A percentile compares a stretch with the other conserved stretches of the same genome.
phyloP scores from a whole-genome alignment of 2,888 invertebrate genomes.

The Melieria crassipennis region DNA sequence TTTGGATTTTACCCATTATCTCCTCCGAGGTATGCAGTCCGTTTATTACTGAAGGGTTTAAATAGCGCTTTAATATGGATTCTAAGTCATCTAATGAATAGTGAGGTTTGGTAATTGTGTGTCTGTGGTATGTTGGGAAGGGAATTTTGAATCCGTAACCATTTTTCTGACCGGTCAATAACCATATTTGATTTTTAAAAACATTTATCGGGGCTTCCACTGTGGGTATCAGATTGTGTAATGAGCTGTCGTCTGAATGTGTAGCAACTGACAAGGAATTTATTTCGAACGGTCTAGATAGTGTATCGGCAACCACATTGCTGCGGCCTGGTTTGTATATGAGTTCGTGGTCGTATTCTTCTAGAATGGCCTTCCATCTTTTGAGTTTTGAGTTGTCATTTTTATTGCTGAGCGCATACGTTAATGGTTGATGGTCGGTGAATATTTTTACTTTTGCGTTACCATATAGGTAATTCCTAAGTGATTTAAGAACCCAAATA shows the following conservation, averaged over 20 bases:
- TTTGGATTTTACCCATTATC: slow-evolving; percentile 11
- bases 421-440: too few relatives aligned
- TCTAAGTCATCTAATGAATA: background rate
- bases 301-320: too few relatives aligned
- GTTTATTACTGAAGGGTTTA: background rate
- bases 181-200: slow-evolving; percentile 3
- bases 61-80: background rate
- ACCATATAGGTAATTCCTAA: rapidly evolving
- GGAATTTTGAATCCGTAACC: background rate
- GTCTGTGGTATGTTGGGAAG: too few relatives aligned
- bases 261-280: rapidly evolving
- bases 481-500: too few relatives aligned
- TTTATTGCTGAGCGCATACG: rapidly evolving
- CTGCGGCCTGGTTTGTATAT: too few relatives aligned
- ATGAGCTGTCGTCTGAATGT: rapidly evolving
- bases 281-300: too few relatives aligned
- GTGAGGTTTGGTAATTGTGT: background rate
- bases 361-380: too few relatives aligned
- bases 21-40: slow-evolving; percentile 5
- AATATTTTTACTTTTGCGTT: rapidly evolving
- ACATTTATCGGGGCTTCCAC: background rate
- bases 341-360: too few relatives aligned
- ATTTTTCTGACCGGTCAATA: background rate
- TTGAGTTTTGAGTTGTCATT: too few relatives aligned
- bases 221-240: too few relatives aligned